phyloP scores from a whole-genome alignment of 2,113 vertebrate genomes.

The Pseudolaguvia tuberculata region DNA sequence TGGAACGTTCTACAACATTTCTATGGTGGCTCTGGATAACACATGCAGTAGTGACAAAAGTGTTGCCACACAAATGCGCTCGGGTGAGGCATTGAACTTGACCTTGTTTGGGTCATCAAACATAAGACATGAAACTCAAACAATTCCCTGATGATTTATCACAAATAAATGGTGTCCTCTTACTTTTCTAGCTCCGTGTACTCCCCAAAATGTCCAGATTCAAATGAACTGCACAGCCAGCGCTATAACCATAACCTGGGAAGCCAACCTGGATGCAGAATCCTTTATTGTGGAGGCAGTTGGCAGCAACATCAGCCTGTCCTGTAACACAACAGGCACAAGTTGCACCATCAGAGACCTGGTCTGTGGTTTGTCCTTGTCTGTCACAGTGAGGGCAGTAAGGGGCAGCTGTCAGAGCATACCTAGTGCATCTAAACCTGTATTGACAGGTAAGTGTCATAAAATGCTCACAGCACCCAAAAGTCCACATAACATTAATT shows the following conservation, averaged over 20 bases:
- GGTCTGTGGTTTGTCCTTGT: conserved; percentile 62
- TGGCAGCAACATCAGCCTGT: conserved; percentile 36
- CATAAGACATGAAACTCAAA: not conserved
- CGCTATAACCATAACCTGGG: conserved; percentile 59
- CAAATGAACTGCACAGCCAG: conserved; percentile 47
- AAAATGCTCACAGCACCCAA: not conserved
- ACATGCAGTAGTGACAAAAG: conserved; percentile 56
- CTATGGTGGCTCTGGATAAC: conserved; percentile 52
- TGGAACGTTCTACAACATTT: conserved; percentile 64
- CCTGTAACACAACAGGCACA: conserved; percentile 55
- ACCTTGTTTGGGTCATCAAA: not conserved
- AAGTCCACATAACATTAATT: not conserved
- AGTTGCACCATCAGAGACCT: conserved; percentile 55
- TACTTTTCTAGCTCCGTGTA: conserved; percentile 58
- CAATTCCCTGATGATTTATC: not conserved
- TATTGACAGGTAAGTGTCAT: conserved; percentile 58
- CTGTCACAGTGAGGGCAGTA: conserved; percentile 55
- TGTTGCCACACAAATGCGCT: conserved; percentile 39
- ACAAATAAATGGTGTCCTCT: not conserved
- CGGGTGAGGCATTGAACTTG: conserved; percentile 54
- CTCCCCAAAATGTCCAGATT: conserved; percentile 56
- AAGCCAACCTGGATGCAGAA: conserved; percentile 54
- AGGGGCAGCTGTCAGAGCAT: conserved; percentile 56
- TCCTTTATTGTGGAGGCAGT: conserved; percentile 57
- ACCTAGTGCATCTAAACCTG: conserved; percentile 42